Evolutionary conservation across 2,888 invertebrate genomes (phyloP).

Genomic region (Eucera pruinosa): DNA sequence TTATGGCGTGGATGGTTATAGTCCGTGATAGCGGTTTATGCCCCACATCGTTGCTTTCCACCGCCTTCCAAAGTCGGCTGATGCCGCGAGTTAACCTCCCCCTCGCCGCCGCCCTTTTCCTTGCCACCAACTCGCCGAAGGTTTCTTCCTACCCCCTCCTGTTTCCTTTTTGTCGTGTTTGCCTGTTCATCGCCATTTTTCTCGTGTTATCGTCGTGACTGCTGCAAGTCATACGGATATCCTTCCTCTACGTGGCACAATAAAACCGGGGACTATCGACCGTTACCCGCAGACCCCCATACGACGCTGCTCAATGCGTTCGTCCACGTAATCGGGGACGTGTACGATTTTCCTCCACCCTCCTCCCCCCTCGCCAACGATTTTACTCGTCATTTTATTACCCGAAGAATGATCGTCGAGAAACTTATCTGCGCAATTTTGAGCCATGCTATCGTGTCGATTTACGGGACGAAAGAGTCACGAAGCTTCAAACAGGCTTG

Average conservation of each 20-base stretch:
- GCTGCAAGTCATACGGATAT: slow-evolving; percentile 38
- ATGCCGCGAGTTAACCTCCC: slow-evolving; percentile 63
- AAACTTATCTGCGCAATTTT: slow-evolving; percentile 18
- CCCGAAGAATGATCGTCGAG: slow-evolving; percentile 5
- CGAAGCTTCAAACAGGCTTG: no score
- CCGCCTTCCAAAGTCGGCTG: slow-evolving; percentile 62
- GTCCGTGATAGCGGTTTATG: slow-evolving; percentile 78
- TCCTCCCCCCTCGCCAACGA: not conserved
- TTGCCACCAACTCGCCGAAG: not conserved
- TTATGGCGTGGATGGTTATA: slow-evolving; percentile 77
- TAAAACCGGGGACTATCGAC: slow-evolving; percentile 50
- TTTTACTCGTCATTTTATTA: slow-evolving; percentile 31
- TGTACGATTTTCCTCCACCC: slow-evolving; percentile 19
- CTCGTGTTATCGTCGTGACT: slow-evolving; percentile 40
- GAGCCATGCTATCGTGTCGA: not conserved
- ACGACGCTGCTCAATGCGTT: slow-evolving; percentile 25
- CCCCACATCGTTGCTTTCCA: slow-evolving; percentile 67
- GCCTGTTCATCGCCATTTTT: slow-evolving; percentile 59
- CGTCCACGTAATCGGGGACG: slow-evolving; percentile 27
- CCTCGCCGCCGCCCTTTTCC: not conserved
- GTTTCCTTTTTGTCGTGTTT: slow-evolving; percentile 15
- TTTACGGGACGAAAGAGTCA: not conserved
- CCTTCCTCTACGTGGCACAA: slow-evolving; percentile 46
- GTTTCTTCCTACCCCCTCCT: slow-evolving; percentile 3
- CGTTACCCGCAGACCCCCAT: slow-evolving; percentile 37